Base-by-base conservation (phyloP, 2,797 vertebrate genomes). In the Naso thynnoides region DNA sequence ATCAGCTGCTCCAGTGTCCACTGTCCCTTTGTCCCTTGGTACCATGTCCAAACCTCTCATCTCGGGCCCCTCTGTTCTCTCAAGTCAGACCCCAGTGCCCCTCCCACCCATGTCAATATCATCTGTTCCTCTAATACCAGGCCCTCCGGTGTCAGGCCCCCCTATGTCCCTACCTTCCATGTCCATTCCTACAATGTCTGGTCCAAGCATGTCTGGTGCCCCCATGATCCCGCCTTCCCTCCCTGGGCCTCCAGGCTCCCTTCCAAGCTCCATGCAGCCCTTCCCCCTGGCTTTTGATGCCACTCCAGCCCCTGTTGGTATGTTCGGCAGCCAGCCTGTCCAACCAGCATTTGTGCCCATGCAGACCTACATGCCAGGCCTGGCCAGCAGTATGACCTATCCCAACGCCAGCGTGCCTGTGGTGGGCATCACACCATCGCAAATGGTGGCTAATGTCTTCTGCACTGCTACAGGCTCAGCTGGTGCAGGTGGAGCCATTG, bases 391-490 rank as follows among this genome's bases (percentile, higher is more conserved):
- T 65, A 94, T 96, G 92, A 94, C 95, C 0, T 97, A 95, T 72
- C 94, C 94, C 81, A 87, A 69, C 50, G 84, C 95, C 82, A 96
- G 92, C 1, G 94, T 97, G 48, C 96, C 97, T 0, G 95, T 97
- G 78, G 96, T 97, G 50, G 97, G 97, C 78, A 97, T 98, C 87
- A 98, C 97, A 0, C 97, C 97, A 4, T 98, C 97, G 0, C 97
- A 98, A 90, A 97, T 97, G 96, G 97, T 98, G 79, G 96, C 96
- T 76, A 97, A 97, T 0, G 97, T 94, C 81, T 97, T 98, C 91
- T 97, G 96, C 92, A 95, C 95, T 0, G 96, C 96, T 0, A 85
- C 95, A 18, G 89, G 95, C 1, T 89, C 95, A 6, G 91, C 93
- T 0, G 76, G 88, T 4, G 82, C 90, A 6, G 77, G 87, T 5